These are phyloP conservation scores for Lasioglossum figueresi DNA, from an alignment of 2,888 invertebrate species.

Conservation along the genomic window DNA sequence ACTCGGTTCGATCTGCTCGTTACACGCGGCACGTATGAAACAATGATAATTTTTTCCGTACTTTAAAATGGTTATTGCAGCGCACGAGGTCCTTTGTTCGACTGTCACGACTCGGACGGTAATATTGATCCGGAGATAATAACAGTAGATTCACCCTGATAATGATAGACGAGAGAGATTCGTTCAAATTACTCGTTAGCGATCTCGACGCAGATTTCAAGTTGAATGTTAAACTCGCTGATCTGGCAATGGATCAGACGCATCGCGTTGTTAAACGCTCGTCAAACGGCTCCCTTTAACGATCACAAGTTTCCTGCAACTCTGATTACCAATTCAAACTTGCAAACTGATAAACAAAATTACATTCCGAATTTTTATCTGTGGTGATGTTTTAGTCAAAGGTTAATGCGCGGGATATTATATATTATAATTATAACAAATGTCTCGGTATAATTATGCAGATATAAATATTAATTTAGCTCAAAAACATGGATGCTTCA, in stretches of 20 bases:
- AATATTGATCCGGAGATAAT: not conserved
- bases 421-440: not conserved
- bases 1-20: not conserved
- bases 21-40: not conserved
- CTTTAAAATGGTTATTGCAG: not conserved
- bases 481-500: too few relatives aligned
- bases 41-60: not conserved
- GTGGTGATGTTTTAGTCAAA: not conserved
- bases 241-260: conserved; percentile 3
- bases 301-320: not conserved
- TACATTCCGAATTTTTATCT: not conserved
- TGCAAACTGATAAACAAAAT: not conserved
- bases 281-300: not conserved
- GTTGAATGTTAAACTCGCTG: conserved; percentile 7
- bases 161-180: not conserved
- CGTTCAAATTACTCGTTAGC: conserved; percentile 3
- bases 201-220: not conserved
- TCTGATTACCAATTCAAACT: not conserved
- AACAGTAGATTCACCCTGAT: not conserved
- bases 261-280: not conserved
- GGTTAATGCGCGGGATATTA: not conserved
- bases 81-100: not conserved
- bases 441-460: too few relatives aligned
- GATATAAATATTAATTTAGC: too few relatives aligned
- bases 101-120: not conserved